phyloP scores from a whole-genome alignment of 2,797 vertebrate genomes.

The Hippoglossus hippoglossus region DNA sequence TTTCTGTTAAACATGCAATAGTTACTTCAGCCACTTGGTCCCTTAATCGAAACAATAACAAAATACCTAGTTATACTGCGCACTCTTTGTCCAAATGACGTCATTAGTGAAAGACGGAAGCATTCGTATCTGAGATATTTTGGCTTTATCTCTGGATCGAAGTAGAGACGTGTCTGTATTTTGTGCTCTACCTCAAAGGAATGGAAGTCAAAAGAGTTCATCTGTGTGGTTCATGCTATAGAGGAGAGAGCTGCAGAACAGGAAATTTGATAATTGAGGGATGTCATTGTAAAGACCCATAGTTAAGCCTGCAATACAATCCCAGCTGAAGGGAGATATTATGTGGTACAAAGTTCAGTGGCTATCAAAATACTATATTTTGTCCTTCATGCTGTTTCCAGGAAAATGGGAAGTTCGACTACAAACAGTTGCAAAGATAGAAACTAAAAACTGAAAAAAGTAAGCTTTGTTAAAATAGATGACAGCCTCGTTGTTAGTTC shows the following conservation, averaged over 20 bases:
- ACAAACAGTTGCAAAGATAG: slow-evolving; percentile 65
- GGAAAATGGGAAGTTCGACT: slow-evolving; percentile 58
- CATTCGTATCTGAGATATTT: too few relatives aligned
- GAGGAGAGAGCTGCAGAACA: slow-evolving; percentile 18
- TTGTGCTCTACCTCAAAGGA: slow-evolving; percentile 5
- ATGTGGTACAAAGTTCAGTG: slow-evolving; percentile 48
- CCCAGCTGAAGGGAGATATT: slow-evolving; percentile 45
- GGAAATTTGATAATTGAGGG: slow-evolving; percentile 48
- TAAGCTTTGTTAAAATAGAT: slow-evolving; percentile 46
- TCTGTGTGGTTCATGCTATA: slow-evolving; percentile 13
- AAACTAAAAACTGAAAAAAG: slow-evolving; percentile 34
- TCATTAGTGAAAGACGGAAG: too few relatives aligned
- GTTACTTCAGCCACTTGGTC: too few relatives aligned
- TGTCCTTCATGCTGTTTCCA: slow-evolving; percentile 43
- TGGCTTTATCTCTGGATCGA: too few relatives aligned
- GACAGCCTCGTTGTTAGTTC: slow-evolving; percentile 39
- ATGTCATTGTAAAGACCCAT: slow-evolving; percentile 45
- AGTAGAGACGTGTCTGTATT: too few relatives aligned
- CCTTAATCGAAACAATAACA: too few relatives aligned
- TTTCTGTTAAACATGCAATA: too few relatives aligned
- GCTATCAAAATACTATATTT: slow-evolving; percentile 35
- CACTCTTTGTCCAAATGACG: too few relatives aligned
- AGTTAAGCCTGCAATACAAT: slow-evolving; percentile 42
- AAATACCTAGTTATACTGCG: too few relatives aligned
- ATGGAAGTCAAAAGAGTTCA: slow-evolving; percentile 9